These are phyloP conservation scores for Corythornis cristatus DNA, from an alignment of 2,113 vertebrate species.

Conservation along the genomic window DNA sequence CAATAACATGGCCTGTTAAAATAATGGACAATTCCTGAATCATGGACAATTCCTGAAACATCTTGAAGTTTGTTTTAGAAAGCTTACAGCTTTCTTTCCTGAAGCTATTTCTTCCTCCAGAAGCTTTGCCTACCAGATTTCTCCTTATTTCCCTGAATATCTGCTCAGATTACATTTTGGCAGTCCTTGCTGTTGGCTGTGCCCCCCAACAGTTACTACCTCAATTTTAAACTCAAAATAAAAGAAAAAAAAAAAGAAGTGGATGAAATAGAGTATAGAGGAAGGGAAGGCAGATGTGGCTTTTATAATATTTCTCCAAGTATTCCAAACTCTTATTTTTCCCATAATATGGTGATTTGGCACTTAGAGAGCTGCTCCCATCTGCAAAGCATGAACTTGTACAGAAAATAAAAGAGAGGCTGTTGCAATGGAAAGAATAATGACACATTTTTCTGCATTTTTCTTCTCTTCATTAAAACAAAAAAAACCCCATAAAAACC, in stretches of 20 bases:
- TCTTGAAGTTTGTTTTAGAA: background rate
- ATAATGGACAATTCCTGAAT: background rate
- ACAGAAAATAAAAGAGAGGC: background rate
- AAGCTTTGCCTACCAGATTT: background rate
- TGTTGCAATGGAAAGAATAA: background rate
- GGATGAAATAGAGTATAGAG: no score
- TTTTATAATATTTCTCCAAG: background rate
- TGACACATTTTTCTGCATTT: background rate
- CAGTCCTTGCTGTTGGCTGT: background rate
- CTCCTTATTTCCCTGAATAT: background rate
- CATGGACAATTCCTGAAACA: background rate
- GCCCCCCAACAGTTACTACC: background rate
- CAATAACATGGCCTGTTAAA: background rate
- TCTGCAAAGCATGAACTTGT: background rate
- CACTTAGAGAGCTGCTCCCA: background rate
- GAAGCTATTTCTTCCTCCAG: background rate
- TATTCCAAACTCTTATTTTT: background rate
- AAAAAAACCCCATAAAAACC: background rate
- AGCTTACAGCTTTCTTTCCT: background rate
- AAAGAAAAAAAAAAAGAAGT: background rate
- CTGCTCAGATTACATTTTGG: background rate
- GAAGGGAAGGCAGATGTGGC: background rate
- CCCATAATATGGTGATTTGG: background rate
- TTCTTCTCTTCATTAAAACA: background rate
- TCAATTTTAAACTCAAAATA: background rate